A percentile compares a stretch with the other conserved stretches of the same genome.
phyloP scores from a whole-genome alignment of 2,888 invertebrate species.

The Parnassius smintheus region DNA sequence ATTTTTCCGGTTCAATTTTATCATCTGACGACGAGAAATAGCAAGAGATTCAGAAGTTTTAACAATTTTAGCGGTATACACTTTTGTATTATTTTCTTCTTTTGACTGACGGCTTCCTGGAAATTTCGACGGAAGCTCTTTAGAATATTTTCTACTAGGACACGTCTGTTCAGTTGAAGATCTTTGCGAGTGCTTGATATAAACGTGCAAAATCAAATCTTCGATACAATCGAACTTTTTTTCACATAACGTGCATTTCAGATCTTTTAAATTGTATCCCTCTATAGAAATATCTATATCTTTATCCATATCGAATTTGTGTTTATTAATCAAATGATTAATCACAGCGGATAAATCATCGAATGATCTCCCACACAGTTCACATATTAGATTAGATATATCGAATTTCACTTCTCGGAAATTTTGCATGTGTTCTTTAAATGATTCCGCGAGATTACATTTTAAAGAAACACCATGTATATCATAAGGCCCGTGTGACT shows the following conservation, averaged over 20 bases:
- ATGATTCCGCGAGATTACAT: conserved; percentile 19
- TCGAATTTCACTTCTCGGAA: conserved; percentile 31
- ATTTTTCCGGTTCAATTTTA: conserved; percentile 29
- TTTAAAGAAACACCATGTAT: conserved; percentile 1
- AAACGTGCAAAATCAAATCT: conserved; percentile 13
- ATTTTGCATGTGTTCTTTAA: conserved; percentile 24
- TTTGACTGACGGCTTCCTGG: too few relatives aligned
- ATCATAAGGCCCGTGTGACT: conserved; percentile 34
- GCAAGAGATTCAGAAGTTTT: too few relatives aligned
- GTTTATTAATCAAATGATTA: conserved; percentile 31
- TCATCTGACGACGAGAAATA: conserved; percentile 8
- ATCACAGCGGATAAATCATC: conserved; percentile 30
- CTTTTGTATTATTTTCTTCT: too few relatives aligned
- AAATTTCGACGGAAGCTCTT: too few relatives aligned
- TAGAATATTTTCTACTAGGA: too few relatives aligned
- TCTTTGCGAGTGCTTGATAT: conserved; percentile 1
- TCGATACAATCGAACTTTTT: conserved; percentile 16
- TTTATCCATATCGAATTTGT: conserved; percentile 22
- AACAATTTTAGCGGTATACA: too few relatives aligned
- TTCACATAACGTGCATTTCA: conserved; percentile 29
- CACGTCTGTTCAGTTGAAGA: not conserved
- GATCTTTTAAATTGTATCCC: conserved; percentile 25
- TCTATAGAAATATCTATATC: conserved; percentile 3
- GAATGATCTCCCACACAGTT: conserved; percentile 30
- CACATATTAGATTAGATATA: conserved; percentile 30